These are phyloP conservation scores for Myripristis jacobus DNA, from an alignment of 2,797 vertebrate genomes.

Conservation along the genomic window DNA sequence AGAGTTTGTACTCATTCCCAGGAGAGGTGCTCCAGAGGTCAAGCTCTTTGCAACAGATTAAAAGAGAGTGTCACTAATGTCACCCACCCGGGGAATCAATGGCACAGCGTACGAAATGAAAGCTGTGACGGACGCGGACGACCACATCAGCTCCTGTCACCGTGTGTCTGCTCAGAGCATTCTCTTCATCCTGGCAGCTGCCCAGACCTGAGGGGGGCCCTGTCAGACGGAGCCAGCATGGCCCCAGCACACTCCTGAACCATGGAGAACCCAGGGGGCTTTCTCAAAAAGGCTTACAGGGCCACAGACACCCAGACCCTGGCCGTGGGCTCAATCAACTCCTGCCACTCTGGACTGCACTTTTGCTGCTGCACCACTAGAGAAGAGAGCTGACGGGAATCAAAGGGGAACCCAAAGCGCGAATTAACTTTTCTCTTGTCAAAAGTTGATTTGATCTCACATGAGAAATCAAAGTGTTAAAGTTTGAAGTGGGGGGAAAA, in stretches of 20 bases:
- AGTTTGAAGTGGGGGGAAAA: constrained; percentile 30
- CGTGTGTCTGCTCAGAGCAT: constrained; percentile 52
- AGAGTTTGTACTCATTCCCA: constrained; percentile 66
- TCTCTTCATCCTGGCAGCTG: constrained; percentile 71
- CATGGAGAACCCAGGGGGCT: constrained; percentile 58
- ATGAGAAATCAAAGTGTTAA: constrained; percentile 54
- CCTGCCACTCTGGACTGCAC: constrained; percentile 51
- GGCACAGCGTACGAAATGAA: constrained; percentile 75
- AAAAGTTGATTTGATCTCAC: constrained; percentile 36
- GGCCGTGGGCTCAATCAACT: constrained; percentile 63
- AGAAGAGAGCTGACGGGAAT: constrained; percentile 9
- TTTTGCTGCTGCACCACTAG: constrained; percentile 30
- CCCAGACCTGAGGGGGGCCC: constrained; percentile 57
- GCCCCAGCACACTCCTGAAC: constrained; percentile 54
- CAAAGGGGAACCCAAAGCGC: background rate
- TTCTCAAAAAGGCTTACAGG: constrained; percentile 48
- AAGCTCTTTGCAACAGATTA: constrained; percentile 78
- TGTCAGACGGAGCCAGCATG: constrained; percentile 59
- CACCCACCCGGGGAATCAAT: constrained; percentile 73
- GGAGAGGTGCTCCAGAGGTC: constrained; percentile 66
- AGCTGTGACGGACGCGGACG: constrained; percentile 72
- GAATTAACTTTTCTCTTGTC: constrained; percentile 42
- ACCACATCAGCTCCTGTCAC: constrained; percentile 78
- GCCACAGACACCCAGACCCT: constrained; percentile 51
- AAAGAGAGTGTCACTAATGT: constrained; percentile 76